Evolutionary conservation across 2,113 vertebrate genomes (phyloP).

Genomic region (Melanocharis versteri): DNA sequence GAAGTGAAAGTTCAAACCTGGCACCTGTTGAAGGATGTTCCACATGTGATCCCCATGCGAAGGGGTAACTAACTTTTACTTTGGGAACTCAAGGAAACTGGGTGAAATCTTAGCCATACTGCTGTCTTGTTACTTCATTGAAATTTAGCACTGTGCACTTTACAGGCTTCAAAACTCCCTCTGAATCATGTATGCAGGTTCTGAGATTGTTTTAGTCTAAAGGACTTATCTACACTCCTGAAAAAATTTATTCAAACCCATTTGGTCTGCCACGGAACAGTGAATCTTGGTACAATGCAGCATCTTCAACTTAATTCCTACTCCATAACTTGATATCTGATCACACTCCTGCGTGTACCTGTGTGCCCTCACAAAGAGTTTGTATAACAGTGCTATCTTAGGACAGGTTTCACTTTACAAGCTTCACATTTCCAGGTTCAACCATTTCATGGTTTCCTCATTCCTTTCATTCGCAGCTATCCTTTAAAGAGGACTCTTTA

Average conservation of each 20-base stretch:
- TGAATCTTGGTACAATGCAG: background rate
- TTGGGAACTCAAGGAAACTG: fast-evolving
- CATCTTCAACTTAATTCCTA: background rate
- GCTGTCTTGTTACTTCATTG: background rate
- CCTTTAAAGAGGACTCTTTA: background rate
- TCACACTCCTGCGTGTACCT: background rate
- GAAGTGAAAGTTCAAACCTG: background rate
- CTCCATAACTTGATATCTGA: background rate
- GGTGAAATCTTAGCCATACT: background rate
- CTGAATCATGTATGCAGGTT: background rate
- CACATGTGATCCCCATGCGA: background rate
- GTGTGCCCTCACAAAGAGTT: background rate
- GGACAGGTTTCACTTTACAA: background rate
- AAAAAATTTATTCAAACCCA: background rate
- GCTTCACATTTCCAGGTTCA: background rate
- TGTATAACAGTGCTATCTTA: background rate
- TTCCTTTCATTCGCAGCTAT: background rate
- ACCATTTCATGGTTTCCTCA: background rate
- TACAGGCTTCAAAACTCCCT: background rate
- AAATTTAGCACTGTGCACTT: background rate
- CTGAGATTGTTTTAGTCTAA: background rate
- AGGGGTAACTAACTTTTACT: no score
- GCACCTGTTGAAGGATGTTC: background rate
- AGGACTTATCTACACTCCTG: background rate
- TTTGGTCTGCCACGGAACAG: background rate